Percentiles rank a stretch among this genome's conserved stretches.
Evolutionary conservation across 2,113 vertebrate genomes (phyloP).

Genomic region (Regulus satrapa): DNA sequence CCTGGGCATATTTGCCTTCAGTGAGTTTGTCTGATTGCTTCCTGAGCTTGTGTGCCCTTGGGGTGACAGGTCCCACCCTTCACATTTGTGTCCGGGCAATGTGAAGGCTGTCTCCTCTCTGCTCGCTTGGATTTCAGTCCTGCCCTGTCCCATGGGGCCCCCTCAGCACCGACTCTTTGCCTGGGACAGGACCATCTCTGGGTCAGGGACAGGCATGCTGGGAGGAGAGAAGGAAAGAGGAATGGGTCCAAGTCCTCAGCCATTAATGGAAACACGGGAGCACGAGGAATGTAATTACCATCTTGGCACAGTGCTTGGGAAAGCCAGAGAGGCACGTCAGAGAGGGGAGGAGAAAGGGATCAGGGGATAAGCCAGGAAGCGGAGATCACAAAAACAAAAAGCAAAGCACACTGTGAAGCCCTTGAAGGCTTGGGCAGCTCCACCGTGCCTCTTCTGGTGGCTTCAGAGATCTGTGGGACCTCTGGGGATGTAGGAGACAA

Average conservation of each 20-base stretch:
- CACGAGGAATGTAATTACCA: neutral
- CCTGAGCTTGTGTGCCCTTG: neutral
- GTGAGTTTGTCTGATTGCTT: neutral
- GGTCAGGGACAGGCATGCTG: neutral
- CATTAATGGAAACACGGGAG: neutral
- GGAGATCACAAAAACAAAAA: conserved; percentile 19
- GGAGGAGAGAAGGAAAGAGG: neutral
- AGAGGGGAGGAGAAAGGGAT: conserved; percentile 8
- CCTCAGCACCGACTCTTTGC: neutral
- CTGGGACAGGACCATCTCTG: neutral
- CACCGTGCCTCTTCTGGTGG: neutral
- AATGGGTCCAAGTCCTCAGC: neutral
- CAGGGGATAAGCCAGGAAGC: neutral
- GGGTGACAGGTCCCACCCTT: neutral
- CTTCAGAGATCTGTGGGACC: neutral
- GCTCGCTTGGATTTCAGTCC: fast-evolving
- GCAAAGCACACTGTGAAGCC: neutral
- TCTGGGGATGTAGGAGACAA: neutral
- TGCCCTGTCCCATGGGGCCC: neutral
- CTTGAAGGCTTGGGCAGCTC: neutral
- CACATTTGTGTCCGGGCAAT: neutral
- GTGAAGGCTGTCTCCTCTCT: neutral
- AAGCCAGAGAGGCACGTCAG: neutral
- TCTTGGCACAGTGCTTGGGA: conserved; percentile 41
- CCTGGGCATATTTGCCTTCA: neutral